Conservation (phyloP, 2,113 vertebrate species). For the Neogale vison region DNA sequence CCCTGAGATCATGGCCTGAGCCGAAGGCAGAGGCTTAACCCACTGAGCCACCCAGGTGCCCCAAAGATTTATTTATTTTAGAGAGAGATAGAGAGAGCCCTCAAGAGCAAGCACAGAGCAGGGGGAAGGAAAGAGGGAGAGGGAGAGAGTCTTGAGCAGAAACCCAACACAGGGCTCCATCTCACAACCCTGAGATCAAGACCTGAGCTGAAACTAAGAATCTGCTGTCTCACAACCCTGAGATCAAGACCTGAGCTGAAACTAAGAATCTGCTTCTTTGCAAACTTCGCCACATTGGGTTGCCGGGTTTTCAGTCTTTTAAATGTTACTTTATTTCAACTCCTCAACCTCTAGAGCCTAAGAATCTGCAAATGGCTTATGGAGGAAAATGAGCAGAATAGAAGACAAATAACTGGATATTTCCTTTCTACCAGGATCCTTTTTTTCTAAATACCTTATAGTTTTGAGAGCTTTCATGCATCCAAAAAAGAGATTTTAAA, state of each 20-base stretch:
- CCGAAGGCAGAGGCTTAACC: too few relatives aligned
- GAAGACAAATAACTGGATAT: neutral
- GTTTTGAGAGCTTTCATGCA: neutral
- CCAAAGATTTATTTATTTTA: neutral
- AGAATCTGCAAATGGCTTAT: neutral
- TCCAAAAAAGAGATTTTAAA: neutral
- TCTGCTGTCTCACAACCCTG: neutral
- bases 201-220: neutral
- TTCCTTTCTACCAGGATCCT: neutral
- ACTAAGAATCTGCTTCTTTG: neutral
- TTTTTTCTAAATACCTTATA: neutral
- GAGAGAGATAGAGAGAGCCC: neutral
- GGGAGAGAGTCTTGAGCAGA: neutral
- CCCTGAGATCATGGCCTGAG: too few relatives aligned
- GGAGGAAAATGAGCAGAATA: neutral
- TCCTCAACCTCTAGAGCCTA: neutral
- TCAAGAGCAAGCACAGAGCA: neutral
- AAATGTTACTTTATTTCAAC: neutral
- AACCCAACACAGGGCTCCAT: neutral
- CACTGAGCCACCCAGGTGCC: too few relatives aligned
- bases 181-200: neutral
- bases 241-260: neutral
- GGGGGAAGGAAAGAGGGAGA: neutral
- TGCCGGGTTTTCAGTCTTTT: neutral
- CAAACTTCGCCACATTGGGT: neutral